Conservation (phyloP, 2,113 vertebrate genomes). For the Albula glossodonta region DNA sequence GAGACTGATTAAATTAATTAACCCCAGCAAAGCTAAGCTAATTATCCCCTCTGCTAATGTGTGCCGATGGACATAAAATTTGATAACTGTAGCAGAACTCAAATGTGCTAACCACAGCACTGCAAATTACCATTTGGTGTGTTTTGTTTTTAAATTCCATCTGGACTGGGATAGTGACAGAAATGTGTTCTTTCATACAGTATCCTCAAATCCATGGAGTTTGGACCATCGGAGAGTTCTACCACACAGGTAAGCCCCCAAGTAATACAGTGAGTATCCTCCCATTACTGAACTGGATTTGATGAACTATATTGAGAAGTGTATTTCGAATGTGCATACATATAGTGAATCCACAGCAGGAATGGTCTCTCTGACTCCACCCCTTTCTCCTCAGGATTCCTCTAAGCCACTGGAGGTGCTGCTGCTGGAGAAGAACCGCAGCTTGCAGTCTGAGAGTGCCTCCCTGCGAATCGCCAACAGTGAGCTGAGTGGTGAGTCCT, state of each 20-base stretch:
- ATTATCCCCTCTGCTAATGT: too few relatives aligned
- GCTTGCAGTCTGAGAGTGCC: conserved; percentile 92
- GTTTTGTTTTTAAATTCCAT: too few relatives aligned
- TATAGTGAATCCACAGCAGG: too few relatives aligned
- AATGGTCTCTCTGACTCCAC: neutral
- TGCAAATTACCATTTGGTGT: too few relatives aligned
- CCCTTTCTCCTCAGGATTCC: conserved; percentile 73
- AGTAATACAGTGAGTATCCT: neutral
- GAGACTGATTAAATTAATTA: too few relatives aligned
- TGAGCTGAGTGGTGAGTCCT: conserved; percentile 93
- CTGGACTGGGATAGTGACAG: neutral
- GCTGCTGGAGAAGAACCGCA: conserved; percentile 93
- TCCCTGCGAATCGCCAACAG: conserved; percentile 91
- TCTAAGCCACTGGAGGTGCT: conserved; percentile 93
- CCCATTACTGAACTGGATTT: too few relatives aligned
- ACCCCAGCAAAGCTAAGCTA: too few relatives aligned
- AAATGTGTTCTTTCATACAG: conserved; percentile 62
- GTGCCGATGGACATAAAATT: too few relatives aligned
- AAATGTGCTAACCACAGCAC: too few relatives aligned
- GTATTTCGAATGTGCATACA: too few relatives aligned
- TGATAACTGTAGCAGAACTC: too few relatives aligned
- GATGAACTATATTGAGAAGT: too few relatives aligned
- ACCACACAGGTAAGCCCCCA: conserved; percentile 79
- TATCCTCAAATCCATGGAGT: conserved; percentile 97
- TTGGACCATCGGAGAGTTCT: conserved; percentile 81